phyloP scores from a whole-genome alignment of 2,888 invertebrate genomes.

The Abscondita cerata region DNA sequence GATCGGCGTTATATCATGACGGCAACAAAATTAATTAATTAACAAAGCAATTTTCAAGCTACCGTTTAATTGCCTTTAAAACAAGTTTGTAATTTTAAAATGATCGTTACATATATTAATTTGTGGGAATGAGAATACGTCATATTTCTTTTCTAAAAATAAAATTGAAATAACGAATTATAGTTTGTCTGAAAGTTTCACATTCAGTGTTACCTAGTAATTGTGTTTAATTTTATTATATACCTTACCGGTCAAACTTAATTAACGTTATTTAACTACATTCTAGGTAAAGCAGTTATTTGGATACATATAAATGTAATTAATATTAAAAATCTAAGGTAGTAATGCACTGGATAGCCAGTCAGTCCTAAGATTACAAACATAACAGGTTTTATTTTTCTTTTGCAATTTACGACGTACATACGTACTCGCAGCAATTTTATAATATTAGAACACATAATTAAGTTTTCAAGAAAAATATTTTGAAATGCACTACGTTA shows the following conservation, averaged over 20 bases:
- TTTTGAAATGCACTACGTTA: too few relatives aligned
- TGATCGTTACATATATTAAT: not conserved
- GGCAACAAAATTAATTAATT: conserved; percentile 26
- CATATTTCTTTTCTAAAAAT: too few relatives aligned
- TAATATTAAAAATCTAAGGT: not conserved
- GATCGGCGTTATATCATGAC: conserved; percentile 26
- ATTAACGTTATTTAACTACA: not conserved
- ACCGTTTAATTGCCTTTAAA: conserved; percentile 25
- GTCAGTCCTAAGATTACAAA: not conserved
- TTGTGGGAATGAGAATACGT: too few relatives aligned
- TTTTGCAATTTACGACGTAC: not conserved
- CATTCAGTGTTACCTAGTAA: too few relatives aligned
- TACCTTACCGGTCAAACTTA: not conserved
- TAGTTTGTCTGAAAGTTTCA: too few relatives aligned
- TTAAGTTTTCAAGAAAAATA: too few relatives aligned
- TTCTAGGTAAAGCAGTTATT: conserved; percentile 1
- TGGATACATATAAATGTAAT: conserved; percentile 3
- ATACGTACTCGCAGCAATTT: not conserved
- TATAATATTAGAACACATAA: too few relatives aligned
- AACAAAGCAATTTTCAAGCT: conserved; percentile 27
- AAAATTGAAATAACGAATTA: too few relatives aligned
- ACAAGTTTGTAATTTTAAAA: conserved; percentile 17
- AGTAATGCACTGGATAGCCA: not conserved
- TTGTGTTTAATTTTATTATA: too few relatives aligned
- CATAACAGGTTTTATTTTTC: not conserved